Evolutionary conservation across 2,888 invertebrate genomes (phyloP).

Genomic region (Apotomis betuletana): DNA sequence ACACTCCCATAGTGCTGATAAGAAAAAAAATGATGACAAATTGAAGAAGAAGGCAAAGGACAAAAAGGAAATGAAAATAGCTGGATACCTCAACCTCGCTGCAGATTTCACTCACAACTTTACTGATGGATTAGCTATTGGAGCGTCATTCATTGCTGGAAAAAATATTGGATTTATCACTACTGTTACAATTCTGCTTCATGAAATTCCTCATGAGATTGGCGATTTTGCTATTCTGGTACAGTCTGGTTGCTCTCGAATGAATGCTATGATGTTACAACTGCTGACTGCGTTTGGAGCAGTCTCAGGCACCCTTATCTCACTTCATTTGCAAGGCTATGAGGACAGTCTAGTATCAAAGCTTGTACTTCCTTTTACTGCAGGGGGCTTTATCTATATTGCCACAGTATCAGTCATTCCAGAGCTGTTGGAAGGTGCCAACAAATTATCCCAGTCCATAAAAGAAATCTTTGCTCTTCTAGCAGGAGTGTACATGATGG

Average conservation of each 20-base stretch:
- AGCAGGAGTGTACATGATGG: constrained; percentile 97
- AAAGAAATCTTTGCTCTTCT: constrained; percentile 95
- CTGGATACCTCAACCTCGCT: constrained; percentile 97
- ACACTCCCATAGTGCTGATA: constrained; percentile 86
- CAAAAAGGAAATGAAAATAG: constrained; percentile 75
- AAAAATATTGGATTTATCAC: constrained; percentile 94
- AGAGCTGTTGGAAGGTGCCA: constrained; percentile 95
- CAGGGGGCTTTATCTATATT: constrained; percentile 99
- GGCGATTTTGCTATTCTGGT: constrained; percentile 99
- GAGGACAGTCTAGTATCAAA: constrained; percentile 88
- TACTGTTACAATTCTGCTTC: constrained; percentile 97
- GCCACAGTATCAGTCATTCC: constrained; percentile 99
- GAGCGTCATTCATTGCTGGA: constrained; percentile 97
- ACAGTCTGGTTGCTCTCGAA: constrained; percentile 97
- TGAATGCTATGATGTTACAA: constrained; percentile 97
- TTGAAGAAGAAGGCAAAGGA: constrained; percentile 67
- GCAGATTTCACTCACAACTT: constrained; percentile 99
- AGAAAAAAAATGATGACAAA: constrained; percentile 73
- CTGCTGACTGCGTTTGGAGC: constrained; percentile 97
- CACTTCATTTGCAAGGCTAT: constrained; percentile 91
- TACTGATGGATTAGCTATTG: constrained; percentile 99
- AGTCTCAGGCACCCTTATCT: constrained; percentile 94
- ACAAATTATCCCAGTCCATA: constrained; percentile 93
- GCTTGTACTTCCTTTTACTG: constrained; percentile 98
- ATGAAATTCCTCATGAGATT: constrained; percentile 99